Evolutionary conservation across 2,113 vertebrate species (phyloP), one percentile per base, ranked within the genome.

Genomic region (Zosterops hypoxanthus): DNA sequence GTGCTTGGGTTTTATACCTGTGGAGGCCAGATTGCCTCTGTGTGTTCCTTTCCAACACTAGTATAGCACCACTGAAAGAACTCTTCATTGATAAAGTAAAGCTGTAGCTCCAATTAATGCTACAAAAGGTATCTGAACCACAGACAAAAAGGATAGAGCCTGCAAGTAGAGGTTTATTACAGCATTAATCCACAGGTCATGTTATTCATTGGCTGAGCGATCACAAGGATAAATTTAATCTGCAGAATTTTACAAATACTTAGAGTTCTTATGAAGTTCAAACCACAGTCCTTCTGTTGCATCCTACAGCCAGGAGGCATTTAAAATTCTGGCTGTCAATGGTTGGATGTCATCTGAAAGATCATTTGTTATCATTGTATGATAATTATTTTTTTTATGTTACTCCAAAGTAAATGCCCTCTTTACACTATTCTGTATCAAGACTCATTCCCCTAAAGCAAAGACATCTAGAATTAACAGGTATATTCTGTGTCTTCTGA

Each of bases 171-270:
- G 61, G 80, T 79, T 92, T 95, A 86, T 55, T 85, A 60, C 46
- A 53, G 57, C 21, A 72, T 65, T 94, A 95, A 94, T 76, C 84
- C 89, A 80, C 50, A 80, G 66, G 22, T 59, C 82, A 34, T 17
- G 61, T 59, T 90, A 36, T 52, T 82, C 63, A 77, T 28, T 86
- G 75, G 75, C 56, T 92, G 36, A 73, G 72, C 93, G 82, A 90
- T 76, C 78, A 53, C 22, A 82, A 76, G 81, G 73, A 91, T 94
- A 72, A 73, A 72, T 85, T 90, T 78, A 93, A 96, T 88, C 90
- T 60, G 82, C 78, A 91, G 89, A 95, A 82, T 96, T 94, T 83
- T 64, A 87, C 11, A 15, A 68, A 88, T 95, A 90, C 75, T 95
- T 91, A 25, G 68, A 88, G 71, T 88, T 97, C 82, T 78, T 88